Base-by-base conservation (phyloP, 2,888 invertebrate species). In the Odontocolon sp. region DNA sequence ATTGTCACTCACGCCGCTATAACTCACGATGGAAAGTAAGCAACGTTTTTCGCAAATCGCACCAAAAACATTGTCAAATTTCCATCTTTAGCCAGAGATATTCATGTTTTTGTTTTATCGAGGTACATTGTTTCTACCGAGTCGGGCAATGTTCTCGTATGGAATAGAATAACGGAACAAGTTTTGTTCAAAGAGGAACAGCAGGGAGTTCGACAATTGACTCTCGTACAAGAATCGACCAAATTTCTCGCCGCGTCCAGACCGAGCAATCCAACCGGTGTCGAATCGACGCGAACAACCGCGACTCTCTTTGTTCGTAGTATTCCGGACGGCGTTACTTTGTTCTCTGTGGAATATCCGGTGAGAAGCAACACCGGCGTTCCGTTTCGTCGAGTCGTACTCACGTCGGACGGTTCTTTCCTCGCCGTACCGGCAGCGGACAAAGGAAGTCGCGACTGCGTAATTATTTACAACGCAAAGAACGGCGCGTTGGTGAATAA, bases 1-100 rank as follows among this genome's bases (percentile, higher is more conserved):
- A 98, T 98, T 81, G 97, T 99, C 0, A 98, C 98, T 0, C 96
- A 98, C 81, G 98, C 98, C 0, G 93, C 95, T 54, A 96, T 98
- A 56, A 98, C 98, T 0, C 95, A 95, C 0, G 95, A 95, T 85
- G 97, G 97, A 23, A 95, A 94, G 91, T 93, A 91, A 87, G 87
- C 14, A 38, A 63, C 57, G 45, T 63, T 64, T n/a, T n/a, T n/a
- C n/a, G n/a, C n/a, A n/a, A n/a, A n/a, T n/a, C n/a, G n/a, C n/a
- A n/a, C 8, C n/a, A 18, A 8, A 0, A 11, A 1, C 3, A 21
- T 21, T 11, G 6, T 26, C 3, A 50, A n/a, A 26, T 18, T 23
- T 2, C 16, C 2, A 40, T 5, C 2, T 2, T 3, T 2, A 6
- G 2, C 3, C 11, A 21, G 21, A 45, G 21, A 45, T 2, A 18